Evolutionary conservation across 2,888 invertebrate species (phyloP).

Genomic region (Hypsopygia costalis): DNA sequence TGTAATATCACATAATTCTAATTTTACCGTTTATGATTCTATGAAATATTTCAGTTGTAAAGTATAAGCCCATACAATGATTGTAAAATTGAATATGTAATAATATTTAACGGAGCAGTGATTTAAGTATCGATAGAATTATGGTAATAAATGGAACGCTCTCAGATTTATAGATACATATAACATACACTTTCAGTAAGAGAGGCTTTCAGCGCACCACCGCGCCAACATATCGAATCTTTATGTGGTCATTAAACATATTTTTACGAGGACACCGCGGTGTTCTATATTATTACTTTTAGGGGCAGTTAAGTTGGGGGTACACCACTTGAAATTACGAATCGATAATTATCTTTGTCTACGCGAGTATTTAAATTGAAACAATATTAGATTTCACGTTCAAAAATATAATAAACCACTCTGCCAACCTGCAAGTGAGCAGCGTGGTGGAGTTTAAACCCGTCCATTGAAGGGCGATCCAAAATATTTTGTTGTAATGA

Average conservation of each 20-base stretch:
- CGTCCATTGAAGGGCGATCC: no score
- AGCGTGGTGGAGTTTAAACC: no score
- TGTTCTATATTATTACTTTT: conserved; percentile 61
- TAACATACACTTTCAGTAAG: conserved; percentile 42
- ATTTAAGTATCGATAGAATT: conserved; percentile 51
- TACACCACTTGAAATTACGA: not conserved
- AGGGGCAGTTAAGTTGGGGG: conserved; percentile 41
- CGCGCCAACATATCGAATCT: conserved; percentile 66
- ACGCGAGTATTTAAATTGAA: no score
- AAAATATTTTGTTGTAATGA: no score
- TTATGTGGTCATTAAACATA: conserved; percentile 77
- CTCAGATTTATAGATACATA: conserved; percentile 61
- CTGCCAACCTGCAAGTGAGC: no score
- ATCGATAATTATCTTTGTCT: not conserved
- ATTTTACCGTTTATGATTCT: no score
- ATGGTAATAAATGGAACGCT: conserved; percentile 61
- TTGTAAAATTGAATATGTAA: conserved; percentile 22
- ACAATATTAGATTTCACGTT: no score
- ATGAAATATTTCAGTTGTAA: no score
- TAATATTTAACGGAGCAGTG: conserved; percentile 47
- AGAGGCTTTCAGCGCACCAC: conserved; percentile 57
- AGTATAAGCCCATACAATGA: conserved; percentile 6
- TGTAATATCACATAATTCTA: no score
- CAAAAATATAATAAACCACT: no score
- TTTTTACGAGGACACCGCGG: conserved; percentile 74